These are phyloP conservation scores for Macrotis lagotis DNA, from an alignment of 2,113 vertebrate species.

Conservation along the genomic window DNA sequence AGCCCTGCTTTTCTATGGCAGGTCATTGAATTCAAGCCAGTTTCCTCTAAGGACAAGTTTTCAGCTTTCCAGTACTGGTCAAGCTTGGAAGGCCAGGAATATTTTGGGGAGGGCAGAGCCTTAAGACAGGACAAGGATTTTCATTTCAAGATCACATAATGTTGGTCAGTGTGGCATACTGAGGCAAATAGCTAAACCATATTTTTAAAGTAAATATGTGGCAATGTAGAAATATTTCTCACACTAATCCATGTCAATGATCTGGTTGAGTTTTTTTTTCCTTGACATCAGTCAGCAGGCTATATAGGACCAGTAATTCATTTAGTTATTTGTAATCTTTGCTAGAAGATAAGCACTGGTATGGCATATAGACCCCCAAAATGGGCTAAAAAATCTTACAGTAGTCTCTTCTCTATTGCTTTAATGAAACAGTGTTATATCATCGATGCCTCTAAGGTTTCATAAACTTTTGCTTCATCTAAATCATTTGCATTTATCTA, in stretches of 20 bases:
- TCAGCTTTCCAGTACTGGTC: conserved; percentile 65
- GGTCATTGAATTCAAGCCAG: conserved; percentile 5
- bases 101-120: conserved; percentile 72
- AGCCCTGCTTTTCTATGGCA: not conserved
- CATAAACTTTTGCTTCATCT: not conserved
- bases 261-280: conserved; percentile 24
- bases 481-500: not conserved
- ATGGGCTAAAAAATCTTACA: not conserved
- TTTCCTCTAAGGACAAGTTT: conserved; percentile 66
- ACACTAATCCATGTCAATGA: conserved; percentile 62
- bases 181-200: conserved; percentile 67
- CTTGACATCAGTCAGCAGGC: not conserved
- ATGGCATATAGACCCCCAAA: not conserved
- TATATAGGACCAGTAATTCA: not conserved
- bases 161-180: conserved; percentile 67
- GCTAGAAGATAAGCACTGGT: not conserved
- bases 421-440: not conserved
- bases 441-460: not conserved
- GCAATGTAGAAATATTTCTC: conserved; percentile 70
- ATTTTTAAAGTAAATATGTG: conserved; percentile 74
- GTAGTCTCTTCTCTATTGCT: not conserved
- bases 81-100: conserved; percentile 73
- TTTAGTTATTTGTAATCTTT: not conserved
- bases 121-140: conserved; percentile 76
- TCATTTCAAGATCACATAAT: conserved; percentile 75